Evolutionary conservation across 2,888 invertebrate species (phyloP).

Genomic region (Diaperis boleti): DNA sequence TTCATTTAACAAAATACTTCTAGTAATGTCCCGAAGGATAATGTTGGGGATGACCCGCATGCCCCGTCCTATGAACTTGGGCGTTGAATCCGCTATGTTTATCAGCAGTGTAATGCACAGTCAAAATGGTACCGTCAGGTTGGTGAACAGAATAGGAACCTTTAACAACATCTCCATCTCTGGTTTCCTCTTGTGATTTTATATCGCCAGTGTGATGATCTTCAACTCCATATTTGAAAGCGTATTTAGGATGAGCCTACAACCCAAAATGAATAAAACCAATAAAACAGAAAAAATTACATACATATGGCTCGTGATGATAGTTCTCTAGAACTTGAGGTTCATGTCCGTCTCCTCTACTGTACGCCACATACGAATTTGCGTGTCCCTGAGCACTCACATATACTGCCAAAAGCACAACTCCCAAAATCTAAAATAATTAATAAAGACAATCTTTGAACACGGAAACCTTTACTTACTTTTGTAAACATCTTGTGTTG

Average conservation of each 20-base stretch:
- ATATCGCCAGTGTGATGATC: constrained; percentile 71
- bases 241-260: constrained; percentile 68
- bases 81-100: constrained; percentile 69
- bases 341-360: background rate
- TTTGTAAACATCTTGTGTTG: constrained; percentile 16
- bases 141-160: constrained; percentile 72
- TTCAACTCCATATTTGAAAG: constrained; percentile 71
- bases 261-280: constrained; percentile 7
- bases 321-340: background rate
- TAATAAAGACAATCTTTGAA: background rate
- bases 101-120: constrained; percentile 72
- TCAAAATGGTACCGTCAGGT: constrained; percentile 70
- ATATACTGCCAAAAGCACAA: constrained; percentile 2
- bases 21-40: background rate
- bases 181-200: constrained; percentile 69
- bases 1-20: constrained; percentile 49
- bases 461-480: constrained; percentile 7
- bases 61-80: constrained; percentile 65
- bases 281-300: background rate
- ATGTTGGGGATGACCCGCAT: constrained; percentile 60
- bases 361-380: constrained; percentile 1
- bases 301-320: constrained; percentile 2
- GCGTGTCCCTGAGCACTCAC: constrained; percentile 10
- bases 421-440: background rate
- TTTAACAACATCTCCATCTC: constrained; percentile 70